A percentile compares a stretch with the other conserved stretches of the same genome.
These are phyloP conservation scores for Apaloderma vittatum DNA, from an alignment of 2,113 vertebrate genomes.

Conservation along the genomic window DNA sequence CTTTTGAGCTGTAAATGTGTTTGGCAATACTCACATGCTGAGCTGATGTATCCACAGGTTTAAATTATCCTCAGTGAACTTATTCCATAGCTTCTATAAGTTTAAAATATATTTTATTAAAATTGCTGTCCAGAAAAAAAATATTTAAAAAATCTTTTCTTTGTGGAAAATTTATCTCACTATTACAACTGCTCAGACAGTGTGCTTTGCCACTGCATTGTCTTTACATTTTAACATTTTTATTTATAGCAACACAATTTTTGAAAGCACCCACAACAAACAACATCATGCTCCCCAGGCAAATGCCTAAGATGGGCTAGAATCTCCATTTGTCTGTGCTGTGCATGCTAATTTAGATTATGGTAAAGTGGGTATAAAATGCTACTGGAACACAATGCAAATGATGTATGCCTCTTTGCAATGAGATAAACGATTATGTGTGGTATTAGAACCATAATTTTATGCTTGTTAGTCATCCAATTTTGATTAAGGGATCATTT, in stretches of 20 bases:
- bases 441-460: conserved; percentile 42
- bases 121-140: neutral
- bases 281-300: neutral
- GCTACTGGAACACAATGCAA: conserved; percentile 44
- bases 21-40: neutral
- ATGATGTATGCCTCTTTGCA: conserved; percentile 47
- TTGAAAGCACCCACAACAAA: conserved; percentile 3
- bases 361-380: conserved; percentile 39
- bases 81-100: neutral
- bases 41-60: neutral
- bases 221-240: neutral
- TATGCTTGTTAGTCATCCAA: conserved; percentile 58
- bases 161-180: neutral
- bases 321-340: conserved; percentile 41
- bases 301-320: neutral
- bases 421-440: conserved; percentile 46
- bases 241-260: conserved; percentile 13
- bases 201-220: neutral
- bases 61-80: neutral
- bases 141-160: neutral
- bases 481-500: conserved; percentile 60
- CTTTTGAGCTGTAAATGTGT: neutral
- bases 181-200: neutral
- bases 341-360: conserved; percentile 57
- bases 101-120: neutral